phyloP scores from a whole-genome alignment of 2,888 invertebrate genomes.

The Oxyteleia sp. region DNA sequence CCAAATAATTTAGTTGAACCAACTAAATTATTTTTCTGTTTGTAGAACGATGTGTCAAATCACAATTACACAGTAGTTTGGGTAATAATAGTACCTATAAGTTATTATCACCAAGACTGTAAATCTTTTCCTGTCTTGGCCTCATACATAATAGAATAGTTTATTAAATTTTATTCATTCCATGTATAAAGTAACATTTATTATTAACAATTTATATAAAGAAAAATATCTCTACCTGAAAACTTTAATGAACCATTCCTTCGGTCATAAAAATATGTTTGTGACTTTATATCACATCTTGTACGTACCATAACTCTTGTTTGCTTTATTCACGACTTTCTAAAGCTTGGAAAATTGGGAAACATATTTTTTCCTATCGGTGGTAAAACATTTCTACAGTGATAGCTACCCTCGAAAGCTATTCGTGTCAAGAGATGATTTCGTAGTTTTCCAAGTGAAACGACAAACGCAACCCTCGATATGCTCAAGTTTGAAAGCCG shows the following conservation, averaged over 20 bases:
- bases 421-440: conserved; percentile 13
- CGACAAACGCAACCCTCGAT: neutral
- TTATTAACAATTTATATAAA: neutral
- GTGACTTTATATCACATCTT: neutral
- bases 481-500: conserved; percentile 3
- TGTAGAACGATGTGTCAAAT: no score
- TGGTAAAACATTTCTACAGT: conserved; percentile 8
- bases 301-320: conserved; percentile 2
- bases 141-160: no score
- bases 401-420: conserved; percentile 9
- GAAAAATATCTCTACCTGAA: neutral
- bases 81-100: no score
- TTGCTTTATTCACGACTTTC: neutral
- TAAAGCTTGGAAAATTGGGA: neutral
- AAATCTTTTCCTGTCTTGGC: no score
- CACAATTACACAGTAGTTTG: no score
- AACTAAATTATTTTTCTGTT: no score
- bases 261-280: neutral
- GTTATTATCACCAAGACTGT: no score
- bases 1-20: no score
- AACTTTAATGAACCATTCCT: neutral
- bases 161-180: neutral
- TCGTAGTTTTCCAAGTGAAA: conserved; percentile 11
- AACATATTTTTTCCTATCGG: conserved; percentile 11
- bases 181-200: neutral